Evolutionary conservation across 2,888 invertebrate species (phyloP).

Genomic region (Panopea generosa): DNA sequence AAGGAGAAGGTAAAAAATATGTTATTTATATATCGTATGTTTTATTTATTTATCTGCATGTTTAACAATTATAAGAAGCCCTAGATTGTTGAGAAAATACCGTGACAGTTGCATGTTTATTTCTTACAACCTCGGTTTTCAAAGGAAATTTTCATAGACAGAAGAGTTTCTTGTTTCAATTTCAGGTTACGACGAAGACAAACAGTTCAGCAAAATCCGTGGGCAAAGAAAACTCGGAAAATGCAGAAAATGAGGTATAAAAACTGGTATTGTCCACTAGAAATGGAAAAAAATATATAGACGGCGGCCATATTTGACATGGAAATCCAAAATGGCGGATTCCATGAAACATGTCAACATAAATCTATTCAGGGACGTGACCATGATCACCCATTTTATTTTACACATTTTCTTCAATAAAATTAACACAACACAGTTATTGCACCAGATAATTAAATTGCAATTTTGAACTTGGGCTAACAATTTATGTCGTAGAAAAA

Average conservation of each 20-base stretch:
- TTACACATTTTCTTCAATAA: too few species aligned
- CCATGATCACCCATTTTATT: too few species aligned
- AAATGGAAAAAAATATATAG: constrained; percentile 1
- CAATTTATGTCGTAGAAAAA: too few species aligned
- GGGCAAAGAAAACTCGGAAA: constrained; percentile 79
- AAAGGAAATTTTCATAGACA: not conserved
- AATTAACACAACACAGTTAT: too few species aligned
- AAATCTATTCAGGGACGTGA: too few species aligned
- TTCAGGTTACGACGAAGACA: constrained; percentile 77
- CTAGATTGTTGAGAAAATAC: not conserved
- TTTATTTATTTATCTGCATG: not conserved
- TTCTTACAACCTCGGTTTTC: not conserved
- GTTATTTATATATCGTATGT: constrained; percentile 3
- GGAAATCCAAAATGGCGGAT: constrained; percentile 78
- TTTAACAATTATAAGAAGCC: not conserved
- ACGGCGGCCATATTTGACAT: constrained; percentile 73
- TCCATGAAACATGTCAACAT: constrained; percentile 8
- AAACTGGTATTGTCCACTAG: not conserved
- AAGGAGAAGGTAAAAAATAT: constrained; percentile 78
- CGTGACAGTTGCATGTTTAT: constrained; percentile 28
- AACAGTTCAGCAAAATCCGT: constrained; percentile 72
- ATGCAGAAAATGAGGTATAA: constrained; percentile 79
- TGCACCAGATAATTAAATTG: too few species aligned
- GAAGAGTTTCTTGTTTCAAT: constrained; percentile 39
- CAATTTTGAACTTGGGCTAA: too few species aligned